A percentile compares a stretch with the other conserved stretches of the same genome.
phyloP scores from a whole-genome alignment of 2,113 vertebrate genomes.

The Polypterus bichir region DNA sequence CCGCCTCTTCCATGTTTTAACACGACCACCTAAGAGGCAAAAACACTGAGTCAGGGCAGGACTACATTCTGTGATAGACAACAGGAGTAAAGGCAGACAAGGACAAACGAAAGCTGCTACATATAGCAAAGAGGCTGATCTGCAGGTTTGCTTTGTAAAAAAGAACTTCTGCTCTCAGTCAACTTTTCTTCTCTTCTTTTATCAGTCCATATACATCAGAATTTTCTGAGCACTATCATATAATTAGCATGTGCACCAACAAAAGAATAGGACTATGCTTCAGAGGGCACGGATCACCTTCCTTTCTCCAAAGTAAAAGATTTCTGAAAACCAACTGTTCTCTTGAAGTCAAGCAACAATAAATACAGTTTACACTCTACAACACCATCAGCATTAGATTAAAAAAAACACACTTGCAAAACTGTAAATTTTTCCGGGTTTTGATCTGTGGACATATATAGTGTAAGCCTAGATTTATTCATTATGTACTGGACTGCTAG shows the following conservation, averaged over 20 bases:
- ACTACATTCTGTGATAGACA: slow-evolving; percentile 9
- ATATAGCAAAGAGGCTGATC: accelerated
- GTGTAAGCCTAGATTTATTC: no score
- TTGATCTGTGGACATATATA: no score
- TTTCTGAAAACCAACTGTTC: no score
- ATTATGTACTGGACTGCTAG: no score
- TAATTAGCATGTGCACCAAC: background rate
- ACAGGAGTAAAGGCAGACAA: slow-evolving; percentile 17
- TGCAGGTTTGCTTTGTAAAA: background rate
- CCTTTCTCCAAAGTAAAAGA: no score
- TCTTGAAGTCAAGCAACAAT: no score
- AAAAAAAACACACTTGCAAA: no score
- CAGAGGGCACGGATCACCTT: background rate
- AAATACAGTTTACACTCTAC: no score
- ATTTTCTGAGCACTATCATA: background rate
- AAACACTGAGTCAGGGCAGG: slow-evolving; percentile 34
- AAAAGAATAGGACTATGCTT: background rate
- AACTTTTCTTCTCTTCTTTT: no score
- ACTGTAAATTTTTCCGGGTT: no score
- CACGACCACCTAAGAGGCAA: slow-evolving; percentile 72
- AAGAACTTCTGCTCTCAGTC: background rate
- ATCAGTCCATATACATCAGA: background rate
- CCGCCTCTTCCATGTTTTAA: slow-evolving; percentile 95
- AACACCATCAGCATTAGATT: no score
- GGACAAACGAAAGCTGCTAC: slow-evolving; percentile 6